phyloP scores from a whole-genome alignment of 2,797 vertebrate species.

The Knipowitschia caucasica region DNA sequence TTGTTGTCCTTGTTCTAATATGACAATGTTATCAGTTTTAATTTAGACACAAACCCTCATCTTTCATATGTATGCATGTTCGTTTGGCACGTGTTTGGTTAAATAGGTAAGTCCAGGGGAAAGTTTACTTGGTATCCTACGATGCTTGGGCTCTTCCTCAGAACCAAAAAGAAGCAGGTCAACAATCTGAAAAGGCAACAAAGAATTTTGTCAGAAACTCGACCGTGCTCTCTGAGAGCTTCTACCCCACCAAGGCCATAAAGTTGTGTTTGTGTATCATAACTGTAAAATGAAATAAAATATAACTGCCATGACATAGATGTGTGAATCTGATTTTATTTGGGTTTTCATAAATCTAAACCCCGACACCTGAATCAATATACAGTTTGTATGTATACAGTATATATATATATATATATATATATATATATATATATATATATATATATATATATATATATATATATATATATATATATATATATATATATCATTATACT shows the following conservation, averaged over 20 bases:
- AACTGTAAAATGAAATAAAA: not conserved
- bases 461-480: not conserved
- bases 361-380: not conserved
- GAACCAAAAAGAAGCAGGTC: constrained; percentile 36
- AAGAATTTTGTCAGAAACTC: too few species aligned
- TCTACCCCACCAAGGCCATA: not conserved
- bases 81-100: constrained; percentile 77
- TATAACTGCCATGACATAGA: too few species aligned
- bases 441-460: not conserved
- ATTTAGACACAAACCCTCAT: constrained; percentile 42
- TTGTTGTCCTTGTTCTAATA: constrained; percentile 25
- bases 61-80: constrained; percentile 29
- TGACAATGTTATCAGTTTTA: constrained; percentile 29
- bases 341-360: not conserved
- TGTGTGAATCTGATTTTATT: not conserved
- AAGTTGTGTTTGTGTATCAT: not conserved
- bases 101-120: constrained; percentile 48
- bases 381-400: too few species aligned
- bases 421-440: not conserved
- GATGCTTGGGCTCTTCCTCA: constrained; percentile 15
- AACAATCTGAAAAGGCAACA: constrained; percentile 62
- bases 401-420: not conserved
- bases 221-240: too few species aligned
- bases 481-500: not conserved
- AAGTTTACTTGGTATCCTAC: constrained; percentile 39